phyloP scores from a whole-genome alignment of 1,140 invertebrate genomes.

The Geopemphigus sp. region DNA sequence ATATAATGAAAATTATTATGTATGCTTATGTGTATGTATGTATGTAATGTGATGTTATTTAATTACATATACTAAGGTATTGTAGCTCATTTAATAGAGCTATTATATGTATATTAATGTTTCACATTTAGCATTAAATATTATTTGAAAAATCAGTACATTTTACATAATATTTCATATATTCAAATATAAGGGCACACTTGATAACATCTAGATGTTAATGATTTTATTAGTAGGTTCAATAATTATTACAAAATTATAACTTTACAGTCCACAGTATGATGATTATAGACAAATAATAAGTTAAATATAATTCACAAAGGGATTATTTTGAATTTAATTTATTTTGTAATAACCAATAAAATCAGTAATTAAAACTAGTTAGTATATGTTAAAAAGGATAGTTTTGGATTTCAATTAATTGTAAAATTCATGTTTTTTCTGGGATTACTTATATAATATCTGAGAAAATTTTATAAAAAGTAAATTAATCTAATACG shows the following conservation, averaged over 20 bases:
- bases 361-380: too few relatives aligned
- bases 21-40: slow-evolving; percentile 27
- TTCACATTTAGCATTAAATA: not conserved
- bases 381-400: too few relatives aligned
- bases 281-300: not conserved
- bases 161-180: not conserved
- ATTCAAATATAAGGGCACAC: not conserved
- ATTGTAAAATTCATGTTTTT: too few relatives aligned
- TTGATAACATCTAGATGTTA: not conserved
- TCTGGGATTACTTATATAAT: too few relatives aligned
- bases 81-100: not conserved
- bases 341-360: too few relatives aligned
- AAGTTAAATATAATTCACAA: not conserved
- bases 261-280: not conserved
- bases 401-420: too few relatives aligned
- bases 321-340: too few relatives aligned
- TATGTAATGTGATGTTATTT: slow-evolving; percentile 18
- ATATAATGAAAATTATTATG: not conserved
- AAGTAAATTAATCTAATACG: too few relatives aligned
- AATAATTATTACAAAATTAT: not conserved
- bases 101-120: not conserved
- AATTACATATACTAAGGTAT: not conserved
- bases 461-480: too few relatives aligned
- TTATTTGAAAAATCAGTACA: not conserved
- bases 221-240: not conserved